These are phyloP conservation scores for Cuculus canorus DNA, from an alignment of 2,797 vertebrate species.

Conservation along the genomic window DNA sequence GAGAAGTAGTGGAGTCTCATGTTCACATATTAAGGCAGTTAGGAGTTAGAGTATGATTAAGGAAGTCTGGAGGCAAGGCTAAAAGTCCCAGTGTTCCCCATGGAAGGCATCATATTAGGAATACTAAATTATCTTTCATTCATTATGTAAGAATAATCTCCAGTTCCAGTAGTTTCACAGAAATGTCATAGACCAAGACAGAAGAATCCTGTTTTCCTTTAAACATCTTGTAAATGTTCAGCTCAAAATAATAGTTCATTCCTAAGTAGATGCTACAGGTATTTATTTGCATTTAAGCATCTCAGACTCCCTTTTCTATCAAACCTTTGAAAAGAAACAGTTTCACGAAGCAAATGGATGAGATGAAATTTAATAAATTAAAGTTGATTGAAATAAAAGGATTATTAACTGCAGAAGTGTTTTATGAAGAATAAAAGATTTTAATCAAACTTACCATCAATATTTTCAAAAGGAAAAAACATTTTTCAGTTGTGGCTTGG, in stretches of 20 bases:
- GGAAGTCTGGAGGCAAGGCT: background rate
- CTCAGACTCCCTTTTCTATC: background rate
- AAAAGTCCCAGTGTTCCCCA: background rate
- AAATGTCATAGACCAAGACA: background rate
- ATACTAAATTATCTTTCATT: background rate
- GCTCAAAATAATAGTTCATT: background rate
- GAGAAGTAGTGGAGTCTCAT: background rate
- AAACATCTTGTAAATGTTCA: background rate
- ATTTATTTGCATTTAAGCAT: background rate
- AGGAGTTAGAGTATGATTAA: background rate
- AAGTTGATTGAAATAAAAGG: background rate
- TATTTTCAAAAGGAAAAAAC: constrained; percentile 49
- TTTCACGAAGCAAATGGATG: background rate
- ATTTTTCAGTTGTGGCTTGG: constrained; percentile 55
- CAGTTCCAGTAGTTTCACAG: background rate
- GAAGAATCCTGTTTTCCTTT: background rate
- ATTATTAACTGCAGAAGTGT: background rate
- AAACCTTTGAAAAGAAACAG: background rate
- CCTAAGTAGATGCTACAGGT: background rate
- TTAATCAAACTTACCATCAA: constrained; percentile 53
- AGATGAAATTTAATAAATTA: constrained; percentile 6
- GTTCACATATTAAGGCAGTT: background rate
- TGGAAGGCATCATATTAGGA: background rate
- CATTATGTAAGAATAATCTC: background rate
- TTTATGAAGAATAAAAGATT: constrained; percentile 35